Base-by-base conservation (phyloP, 2,888 invertebrate species). In the Heliconius hortense region DNA sequence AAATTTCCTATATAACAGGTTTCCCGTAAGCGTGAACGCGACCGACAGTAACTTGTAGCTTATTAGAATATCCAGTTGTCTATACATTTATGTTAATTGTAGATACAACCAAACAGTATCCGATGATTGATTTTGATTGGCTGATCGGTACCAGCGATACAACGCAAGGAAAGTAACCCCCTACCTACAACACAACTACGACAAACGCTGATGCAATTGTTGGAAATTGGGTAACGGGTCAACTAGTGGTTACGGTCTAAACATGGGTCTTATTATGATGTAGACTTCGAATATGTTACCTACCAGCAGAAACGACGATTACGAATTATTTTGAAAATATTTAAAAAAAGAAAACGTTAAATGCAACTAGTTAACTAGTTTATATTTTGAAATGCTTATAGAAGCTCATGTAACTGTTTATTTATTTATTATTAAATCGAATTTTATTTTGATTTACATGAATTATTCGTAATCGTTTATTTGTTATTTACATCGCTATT, bases 121-220 rank as follows among this genome's bases (percentile, higher is more conserved):
- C 93, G 92, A 93, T 94, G 93, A 89, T 94, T 91, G 94, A 94
- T 93, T 94, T 93, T 92, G 94, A 94, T 93, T 94, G 94, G 94
- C 94, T 94, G 90, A 89, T 94, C 83, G 88, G 87, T 92, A 91
- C 90, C 91, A 89, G 87, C 89, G 93, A 92, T 84, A 87, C 90
- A 80, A 84, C 92, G 78, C 81, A 91, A 78, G 84, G 90, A 83
- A 89, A 91, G 84, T 93, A 92, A 88, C 86, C 85, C 83, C 88
- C 84, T 85, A 11, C 43, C 39, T 43, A 21, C 85, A 67, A 68
- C 39, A 43, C 60, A 59, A 69, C 66, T 59, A 43, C 63, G 78
- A 72, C 83, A 86, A 84, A 78, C 82, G 86, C 84, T 81, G 80
- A 82, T 84, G 81, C 81, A 85, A 84, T 28, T 74, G 82, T 83